A percentile compares a stretch with the other conserved stretches of the same genome.
These are phyloP conservation scores for Sporophila hypoxantha DNA, from an alignment of 2,113 vertebrate species.

Conservation along the genomic window DNA sequence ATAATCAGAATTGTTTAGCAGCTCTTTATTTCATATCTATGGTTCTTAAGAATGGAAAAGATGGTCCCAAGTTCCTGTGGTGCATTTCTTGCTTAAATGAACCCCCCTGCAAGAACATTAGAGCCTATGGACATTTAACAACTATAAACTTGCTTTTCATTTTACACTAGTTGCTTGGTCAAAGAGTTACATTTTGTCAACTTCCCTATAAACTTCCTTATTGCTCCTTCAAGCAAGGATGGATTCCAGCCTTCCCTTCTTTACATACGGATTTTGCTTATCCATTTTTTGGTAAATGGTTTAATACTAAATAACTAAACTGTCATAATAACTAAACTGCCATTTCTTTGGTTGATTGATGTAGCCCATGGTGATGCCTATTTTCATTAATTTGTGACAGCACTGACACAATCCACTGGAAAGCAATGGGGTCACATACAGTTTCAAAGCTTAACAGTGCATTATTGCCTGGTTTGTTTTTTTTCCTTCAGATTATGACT, in stretches of 20 bases:
- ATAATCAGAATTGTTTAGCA: not conserved
- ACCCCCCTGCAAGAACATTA: not conserved
- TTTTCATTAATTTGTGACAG: not conserved
- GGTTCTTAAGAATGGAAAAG: not conserved
- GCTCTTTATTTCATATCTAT: not conserved
- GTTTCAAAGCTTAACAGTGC: not conserved
- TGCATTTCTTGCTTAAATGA: not conserved
- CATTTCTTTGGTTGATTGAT: not conserved
- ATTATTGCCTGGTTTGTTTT: not conserved
- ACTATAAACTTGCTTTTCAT: not conserved
- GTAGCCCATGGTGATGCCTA: not conserved
- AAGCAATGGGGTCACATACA: not conserved
- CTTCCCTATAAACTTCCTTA: not conserved
- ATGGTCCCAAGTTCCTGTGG: not conserved
- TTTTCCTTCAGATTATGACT: slow-evolving; percentile 17
- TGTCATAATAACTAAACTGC: not conserved
- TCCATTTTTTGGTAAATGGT: not conserved
- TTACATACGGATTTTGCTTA: not conserved
- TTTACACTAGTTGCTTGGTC: not conserved
- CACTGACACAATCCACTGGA: not conserved
- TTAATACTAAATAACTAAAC: not conserved
- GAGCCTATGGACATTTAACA: not conserved
- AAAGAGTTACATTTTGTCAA: not conserved
- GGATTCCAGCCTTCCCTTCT: not conserved
- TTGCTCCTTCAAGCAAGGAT: not conserved